Evolutionary conservation across 2,797 vertebrate genomes (phyloP).

Genomic region (Neomorphus geoffroyi): DNA sequence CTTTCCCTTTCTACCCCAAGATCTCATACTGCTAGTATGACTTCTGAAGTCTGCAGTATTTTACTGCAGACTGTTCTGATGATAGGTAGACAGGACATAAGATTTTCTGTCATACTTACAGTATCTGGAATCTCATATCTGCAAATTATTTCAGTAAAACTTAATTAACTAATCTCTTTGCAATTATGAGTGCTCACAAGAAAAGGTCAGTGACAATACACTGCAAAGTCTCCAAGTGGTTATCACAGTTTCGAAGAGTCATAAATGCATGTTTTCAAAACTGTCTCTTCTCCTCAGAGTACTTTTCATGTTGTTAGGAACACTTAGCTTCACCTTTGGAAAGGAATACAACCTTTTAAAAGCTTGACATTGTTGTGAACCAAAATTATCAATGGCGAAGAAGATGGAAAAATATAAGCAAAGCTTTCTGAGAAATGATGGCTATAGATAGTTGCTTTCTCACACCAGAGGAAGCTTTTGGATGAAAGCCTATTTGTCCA

Average conservation of each 20-base stretch:
- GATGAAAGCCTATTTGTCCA: neutral
- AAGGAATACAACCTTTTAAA: conserved; percentile 29
- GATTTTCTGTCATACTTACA: neutral
- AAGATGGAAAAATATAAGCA: neutral
- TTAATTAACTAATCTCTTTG: conserved; percentile 34
- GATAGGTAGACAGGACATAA: neutral
- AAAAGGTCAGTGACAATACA: conserved; percentile 29
- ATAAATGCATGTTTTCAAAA: conserved; percentile 46
- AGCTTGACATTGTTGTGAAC: conserved; percentile 19
- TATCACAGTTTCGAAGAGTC: neutral
- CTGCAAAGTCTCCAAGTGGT: conserved; percentile 11
- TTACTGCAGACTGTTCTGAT: neutral
- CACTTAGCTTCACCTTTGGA: conserved; percentile 25
- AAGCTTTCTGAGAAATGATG: neutral
- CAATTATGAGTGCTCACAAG: neutral
- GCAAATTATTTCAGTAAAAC: conserved; percentile 42
- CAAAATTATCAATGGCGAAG: neutral
- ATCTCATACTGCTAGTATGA: neutral
- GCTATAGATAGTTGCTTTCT: neutral
- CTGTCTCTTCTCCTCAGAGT: conserved; percentile 2
- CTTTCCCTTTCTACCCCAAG: neutral
- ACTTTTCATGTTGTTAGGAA: conserved; percentile 28
- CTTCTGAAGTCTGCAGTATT: neutral
- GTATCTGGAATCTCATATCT: neutral
- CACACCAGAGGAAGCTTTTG: neutral